Evolutionary conservation across 2,113 vertebrate genomes (phyloP).

Genomic region (Phoenicopterus ruber): DNA sequence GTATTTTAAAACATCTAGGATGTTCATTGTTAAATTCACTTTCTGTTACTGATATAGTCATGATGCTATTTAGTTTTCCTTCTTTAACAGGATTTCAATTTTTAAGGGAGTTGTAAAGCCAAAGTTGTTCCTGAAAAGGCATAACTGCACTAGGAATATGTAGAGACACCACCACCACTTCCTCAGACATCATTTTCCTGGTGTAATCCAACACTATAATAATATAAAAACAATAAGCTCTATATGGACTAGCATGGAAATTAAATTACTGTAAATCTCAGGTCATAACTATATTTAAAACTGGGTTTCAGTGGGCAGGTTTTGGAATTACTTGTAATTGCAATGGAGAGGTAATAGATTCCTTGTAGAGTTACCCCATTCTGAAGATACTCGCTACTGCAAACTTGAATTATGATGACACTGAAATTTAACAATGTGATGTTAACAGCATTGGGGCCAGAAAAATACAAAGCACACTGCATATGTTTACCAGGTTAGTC

Average conservation of each 20-base stretch:
- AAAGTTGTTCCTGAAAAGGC: background rate
- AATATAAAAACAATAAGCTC: background rate
- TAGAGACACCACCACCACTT: background rate
- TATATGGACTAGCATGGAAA: background rate
- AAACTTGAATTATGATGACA: background rate
- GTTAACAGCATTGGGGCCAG: background rate
- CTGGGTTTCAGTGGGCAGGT: background rate
- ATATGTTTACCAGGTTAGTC: background rate
- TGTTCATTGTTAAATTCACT: background rate
- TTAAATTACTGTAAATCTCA: background rate
- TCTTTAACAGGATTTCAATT: background rate
- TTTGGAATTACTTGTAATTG: background rate
- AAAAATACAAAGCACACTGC: background rate
- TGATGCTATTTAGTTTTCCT: background rate
- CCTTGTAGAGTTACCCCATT: background rate
- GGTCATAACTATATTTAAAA: background rate
- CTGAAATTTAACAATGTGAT: background rate
- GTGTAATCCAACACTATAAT: background rate
- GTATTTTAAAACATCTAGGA: background rate
- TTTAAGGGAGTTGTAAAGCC: background rate
- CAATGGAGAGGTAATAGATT: background rate
- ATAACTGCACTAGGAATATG: background rate
- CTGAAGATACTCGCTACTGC: background rate
- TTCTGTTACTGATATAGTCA: background rate
- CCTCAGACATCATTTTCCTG: background rate